phyloP scores from a whole-genome alignment of 92 coral and sea anemone genomes.

The Porites lobata region DNA sequence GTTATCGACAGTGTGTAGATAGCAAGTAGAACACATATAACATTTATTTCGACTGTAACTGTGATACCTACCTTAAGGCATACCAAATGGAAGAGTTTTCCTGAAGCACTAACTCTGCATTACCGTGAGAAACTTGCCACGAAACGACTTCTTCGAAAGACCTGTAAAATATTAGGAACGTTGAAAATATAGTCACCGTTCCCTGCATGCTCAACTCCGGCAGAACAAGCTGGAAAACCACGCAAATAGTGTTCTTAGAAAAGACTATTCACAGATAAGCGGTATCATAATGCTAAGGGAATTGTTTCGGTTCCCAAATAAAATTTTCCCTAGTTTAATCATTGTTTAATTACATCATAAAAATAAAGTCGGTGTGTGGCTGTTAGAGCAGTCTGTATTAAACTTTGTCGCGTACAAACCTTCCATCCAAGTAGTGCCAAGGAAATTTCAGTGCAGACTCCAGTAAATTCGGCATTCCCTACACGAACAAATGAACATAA shows the following conservation, averaged over 20 bases:
- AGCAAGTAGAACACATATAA: too few relatives aligned
- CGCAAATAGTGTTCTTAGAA: too few relatives aligned
- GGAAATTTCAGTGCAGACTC: constrained; percentile 82
- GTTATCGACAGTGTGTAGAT: too few relatives aligned
- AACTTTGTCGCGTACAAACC: constrained; percentile 51
- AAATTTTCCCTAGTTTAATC: too few relatives aligned
- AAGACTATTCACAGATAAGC: too few relatives aligned
- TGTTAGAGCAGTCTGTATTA: neutral
- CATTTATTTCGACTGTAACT: too few relatives aligned
- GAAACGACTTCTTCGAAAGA: constrained; percentile 71
- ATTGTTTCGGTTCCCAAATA: too few relatives aligned
- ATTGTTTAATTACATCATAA: too few relatives aligned
- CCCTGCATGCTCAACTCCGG: neutral
- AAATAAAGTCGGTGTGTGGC: too few relatives aligned
- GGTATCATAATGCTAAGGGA: too few relatives aligned
- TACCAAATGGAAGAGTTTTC: constrained; percentile 87
- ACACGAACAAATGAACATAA: neutral
- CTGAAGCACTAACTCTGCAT: constrained; percentile 74
- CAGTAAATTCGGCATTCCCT: constrained; percentile 86
- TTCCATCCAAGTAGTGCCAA: constrained; percentile 90
- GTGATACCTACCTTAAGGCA: constrained; percentile 75
- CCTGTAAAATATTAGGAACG: constrained; percentile 29
- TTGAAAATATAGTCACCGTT: neutral
- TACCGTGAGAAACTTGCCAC: constrained; percentile 88
- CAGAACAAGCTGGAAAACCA: too few relatives aligned